Percentiles rank a stretch among this genome's conserved stretches.
These are phyloP conservation scores for Psammodynastes pulverulentus DNA, from an alignment of 2,113 vertebrate species.

Conservation along the genomic window DNA sequence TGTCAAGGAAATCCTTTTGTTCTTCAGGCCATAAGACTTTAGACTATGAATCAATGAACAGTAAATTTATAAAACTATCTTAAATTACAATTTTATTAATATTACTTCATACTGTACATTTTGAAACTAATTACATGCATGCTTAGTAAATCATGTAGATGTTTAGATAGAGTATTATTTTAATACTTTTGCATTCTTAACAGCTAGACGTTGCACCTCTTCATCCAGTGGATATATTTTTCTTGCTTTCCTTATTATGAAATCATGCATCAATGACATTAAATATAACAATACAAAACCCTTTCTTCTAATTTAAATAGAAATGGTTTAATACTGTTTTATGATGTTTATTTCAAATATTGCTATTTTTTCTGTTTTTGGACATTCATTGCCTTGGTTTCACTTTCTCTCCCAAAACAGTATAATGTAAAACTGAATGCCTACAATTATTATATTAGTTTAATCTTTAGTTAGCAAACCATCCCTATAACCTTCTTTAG, in stretches of 20 bases:
- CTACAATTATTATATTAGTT: not conserved
- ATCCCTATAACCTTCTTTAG: not conserved
- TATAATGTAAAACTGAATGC: not conserved
- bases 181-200: not conserved
- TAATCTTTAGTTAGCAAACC: not conserved
- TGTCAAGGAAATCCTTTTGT: not conserved
- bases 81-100: not conserved
- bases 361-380: not conserved
- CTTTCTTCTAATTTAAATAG: not conserved
- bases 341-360: not conserved
- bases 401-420: not conserved
- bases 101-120: not conserved
- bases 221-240: not conserved
- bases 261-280: not conserved
- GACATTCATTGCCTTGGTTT: not conserved
- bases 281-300: not conserved
- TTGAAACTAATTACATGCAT: not conserved
- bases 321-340: not conserved
- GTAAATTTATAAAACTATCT: not conserved
- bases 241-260: not conserved
- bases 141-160: not conserved
- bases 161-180: not conserved
- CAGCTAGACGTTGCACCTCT: not conserved
- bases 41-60: not conserved
- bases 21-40: not conserved